phyloP scores from a whole-genome alignment of 2,888 invertebrate species.

The Metellina segmentata region DNA sequence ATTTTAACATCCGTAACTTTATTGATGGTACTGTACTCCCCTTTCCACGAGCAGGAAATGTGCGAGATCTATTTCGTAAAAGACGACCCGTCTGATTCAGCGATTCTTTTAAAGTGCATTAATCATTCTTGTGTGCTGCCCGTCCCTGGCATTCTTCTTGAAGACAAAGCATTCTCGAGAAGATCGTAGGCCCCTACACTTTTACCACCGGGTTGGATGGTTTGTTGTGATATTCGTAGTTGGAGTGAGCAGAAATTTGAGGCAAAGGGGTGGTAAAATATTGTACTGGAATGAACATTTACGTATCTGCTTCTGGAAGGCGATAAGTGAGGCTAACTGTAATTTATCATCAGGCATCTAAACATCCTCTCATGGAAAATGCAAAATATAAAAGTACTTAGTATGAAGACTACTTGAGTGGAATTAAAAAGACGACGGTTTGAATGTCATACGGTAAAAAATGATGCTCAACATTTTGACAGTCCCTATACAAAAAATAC shows the following conservation, averaged over 20 bases:
- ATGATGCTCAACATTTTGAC: too few species aligned
- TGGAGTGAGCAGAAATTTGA: neutral
- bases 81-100: neutral
- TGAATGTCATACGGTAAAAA: too few species aligned
- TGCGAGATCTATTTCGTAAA: neutral
- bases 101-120: constrained; percentile 6
- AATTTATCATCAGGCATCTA: too few species aligned
- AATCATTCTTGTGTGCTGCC: neutral
- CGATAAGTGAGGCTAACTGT: too few species aligned
- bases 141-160: neutral
- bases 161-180: neutral
- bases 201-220: neutral
- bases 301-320: too few species aligned
- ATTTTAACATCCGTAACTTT: neutral
- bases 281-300: too few species aligned
- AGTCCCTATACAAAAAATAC: too few species aligned
- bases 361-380: too few species aligned
- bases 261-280: neutral
- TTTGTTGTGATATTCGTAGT: neutral
- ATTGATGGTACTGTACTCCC: neutral
- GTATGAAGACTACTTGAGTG: too few species aligned
- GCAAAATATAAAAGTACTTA: too few species aligned
- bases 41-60: neutral
- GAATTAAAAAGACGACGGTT: too few species aligned
- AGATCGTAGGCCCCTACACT: neutral